Percentiles rank a stretch among this genome's conserved stretches.
Evolutionary conservation across 2,888 invertebrate species (phyloP).

Genomic region (Synanthedon myopaeformis): DNA sequence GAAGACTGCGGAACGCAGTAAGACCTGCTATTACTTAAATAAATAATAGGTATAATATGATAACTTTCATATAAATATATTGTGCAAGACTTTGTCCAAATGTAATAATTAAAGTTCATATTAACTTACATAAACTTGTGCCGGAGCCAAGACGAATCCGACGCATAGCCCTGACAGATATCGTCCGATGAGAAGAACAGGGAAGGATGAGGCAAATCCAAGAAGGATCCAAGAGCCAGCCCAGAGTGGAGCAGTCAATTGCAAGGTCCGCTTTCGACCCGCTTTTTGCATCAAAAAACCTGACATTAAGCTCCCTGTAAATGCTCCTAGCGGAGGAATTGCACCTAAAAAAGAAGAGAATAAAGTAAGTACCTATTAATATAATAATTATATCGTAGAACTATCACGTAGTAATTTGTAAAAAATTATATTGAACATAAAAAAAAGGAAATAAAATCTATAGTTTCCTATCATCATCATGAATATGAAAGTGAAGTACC

Average conservation of each 20-base stretch:
- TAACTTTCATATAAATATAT: too few relatives aligned
- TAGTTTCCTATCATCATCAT: too few relatives aligned
- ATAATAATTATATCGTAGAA: not conserved
- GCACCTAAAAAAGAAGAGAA: slow-evolving; percentile 38
- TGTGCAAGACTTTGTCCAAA: not conserved
- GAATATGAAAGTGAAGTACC: too few relatives aligned
- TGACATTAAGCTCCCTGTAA: slow-evolving; percentile 65
- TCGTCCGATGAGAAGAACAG: slow-evolving; percentile 64
- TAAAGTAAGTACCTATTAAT: not conserved
- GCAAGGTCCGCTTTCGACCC: slow-evolving; percentile 64
- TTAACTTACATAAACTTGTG: slow-evolving; percentile 73
- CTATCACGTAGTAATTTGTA: too few relatives aligned
- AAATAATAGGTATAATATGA: too few relatives aligned
- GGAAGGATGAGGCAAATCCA: slow-evolving; percentile 52
- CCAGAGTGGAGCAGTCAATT: slow-evolving; percentile 63
- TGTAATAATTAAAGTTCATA: not conserved
- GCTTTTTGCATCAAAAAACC: slow-evolving; percentile 65
- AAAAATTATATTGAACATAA: too few relatives aligned
- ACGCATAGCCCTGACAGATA: slow-evolving; percentile 71
- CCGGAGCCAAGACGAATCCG: slow-evolving; percentile 71
- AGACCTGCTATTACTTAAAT: too few relatives aligned
- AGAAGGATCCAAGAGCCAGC: slow-evolving; percentile 68
- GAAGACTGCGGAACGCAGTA: too few relatives aligned
- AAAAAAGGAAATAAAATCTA: too few relatives aligned
- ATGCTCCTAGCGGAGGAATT: slow-evolving; percentile 69